Conservation (phyloP, 2,113 vertebrate species). For the Passer domesticus region DNA sequence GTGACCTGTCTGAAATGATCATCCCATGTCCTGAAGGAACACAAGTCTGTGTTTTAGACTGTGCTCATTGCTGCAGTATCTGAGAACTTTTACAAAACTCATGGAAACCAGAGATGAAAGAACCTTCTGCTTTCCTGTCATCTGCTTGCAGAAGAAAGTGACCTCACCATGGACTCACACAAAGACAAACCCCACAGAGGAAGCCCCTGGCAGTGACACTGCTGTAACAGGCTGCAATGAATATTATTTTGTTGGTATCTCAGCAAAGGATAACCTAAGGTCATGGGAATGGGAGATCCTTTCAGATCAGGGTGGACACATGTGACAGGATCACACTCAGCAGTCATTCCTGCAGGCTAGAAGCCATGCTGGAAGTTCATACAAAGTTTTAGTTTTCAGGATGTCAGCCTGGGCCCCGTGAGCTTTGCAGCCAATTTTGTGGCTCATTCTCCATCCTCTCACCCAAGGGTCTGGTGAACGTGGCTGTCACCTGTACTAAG, state of each 20-base stretch:
- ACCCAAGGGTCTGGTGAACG: neutral
- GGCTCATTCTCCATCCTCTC: neutral
- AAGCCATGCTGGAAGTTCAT: fast-evolving
- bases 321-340: fast-evolving
- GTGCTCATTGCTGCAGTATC: neutral
- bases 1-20: neutral
- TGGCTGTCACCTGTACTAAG: neutral
- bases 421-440: neutral
- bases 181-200: neutral
- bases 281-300: neutral
- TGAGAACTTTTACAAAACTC: neutral
- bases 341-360: neutral
- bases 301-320: neutral
- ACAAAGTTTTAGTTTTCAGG: neutral
- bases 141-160: neutral
- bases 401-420: neutral
- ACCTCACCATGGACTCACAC: neutral
- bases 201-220: neutral
- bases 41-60: neutral
- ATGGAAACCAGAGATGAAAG: neutral
- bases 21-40: neutral
- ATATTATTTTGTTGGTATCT: neutral
- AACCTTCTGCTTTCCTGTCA: neutral
- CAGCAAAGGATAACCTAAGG: neutral
- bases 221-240: neutral